A percentile compares a stretch with the other conserved stretches of the same genome.
Conservation (phyloP, 2,113 vertebrate species). For the Cephalopholis sonnerati region DNA sequence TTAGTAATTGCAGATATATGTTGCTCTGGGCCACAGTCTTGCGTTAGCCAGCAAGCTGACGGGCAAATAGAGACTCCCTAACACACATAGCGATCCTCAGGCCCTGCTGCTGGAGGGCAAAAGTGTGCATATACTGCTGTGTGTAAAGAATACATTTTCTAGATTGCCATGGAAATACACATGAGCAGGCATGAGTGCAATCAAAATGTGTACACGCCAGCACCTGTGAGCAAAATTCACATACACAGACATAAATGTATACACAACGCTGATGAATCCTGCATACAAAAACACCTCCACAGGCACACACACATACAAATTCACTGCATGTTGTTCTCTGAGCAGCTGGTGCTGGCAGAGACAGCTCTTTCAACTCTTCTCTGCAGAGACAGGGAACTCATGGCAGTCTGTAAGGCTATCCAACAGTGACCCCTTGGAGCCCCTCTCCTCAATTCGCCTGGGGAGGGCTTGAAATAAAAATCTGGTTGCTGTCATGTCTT, state of each 20-base stretch:
- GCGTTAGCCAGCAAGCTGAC: not conserved
- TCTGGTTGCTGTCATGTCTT: not conserved
- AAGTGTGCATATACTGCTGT: not conserved
- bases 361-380: conserved; percentile 64
- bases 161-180: not conserved
- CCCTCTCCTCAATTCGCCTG: not conserved
- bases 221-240: not conserved
- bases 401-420: conserved; percentile 20
- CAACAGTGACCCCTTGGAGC: conserved; percentile 8
- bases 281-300: not conserved
- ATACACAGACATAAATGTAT: not conserved
- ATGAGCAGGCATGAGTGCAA: not conserved
- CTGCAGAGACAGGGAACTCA: conserved; percentile 37
- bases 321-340: conserved; percentile 20
- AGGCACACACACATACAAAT: conserved; percentile 23
- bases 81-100: not conserved
- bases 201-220: not conserved
- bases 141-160: not conserved
- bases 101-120: not conserved
- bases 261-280: not conserved
- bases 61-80: not conserved
- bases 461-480: conserved; percentile 7
- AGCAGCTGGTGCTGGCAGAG: conserved; percentile 61
- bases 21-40: not conserved
- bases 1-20: not conserved